Evolutionary conservation across 30 jellyfish, hydroid and myxozoan genomes (phyloP), one percentile per base, ranked within the genome.

Genomic region (Phacellophora camtschatica): DNA sequence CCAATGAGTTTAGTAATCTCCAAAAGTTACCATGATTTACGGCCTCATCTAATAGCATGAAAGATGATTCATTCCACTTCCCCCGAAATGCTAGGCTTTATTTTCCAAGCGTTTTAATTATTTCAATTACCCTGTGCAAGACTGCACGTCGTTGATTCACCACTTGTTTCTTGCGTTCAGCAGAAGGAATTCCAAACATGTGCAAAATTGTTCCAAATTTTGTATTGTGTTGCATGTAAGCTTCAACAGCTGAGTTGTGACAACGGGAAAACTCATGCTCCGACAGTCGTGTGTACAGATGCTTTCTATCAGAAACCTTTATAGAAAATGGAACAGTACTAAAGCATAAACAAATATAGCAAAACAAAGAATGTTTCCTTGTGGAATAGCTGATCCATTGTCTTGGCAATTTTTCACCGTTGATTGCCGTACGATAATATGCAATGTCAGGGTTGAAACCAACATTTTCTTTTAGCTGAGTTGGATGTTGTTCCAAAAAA

Each of bases 41-140:
- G 24, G 41, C 62, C 24, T 71, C 57, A 0, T 27, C 77, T 3
- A 50, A 45, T 63, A 73, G 33, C 23, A 68, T 24, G 57, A 15
- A 73, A 33, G 34, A 33, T 29, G 78, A 41, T 35, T 73, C 78
- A 37, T 73, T 73, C 49, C 63, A 12, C 48, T 55, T 73, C 29
- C 86, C 86, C 20, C 64, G 74, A 28, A 73, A 73, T n/a, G 86
- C 86, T 10, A 51, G 77, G 4, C 77, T 77, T 54, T 73, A 77
- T 27, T 32, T 16, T 11, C 86, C 86, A 30, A 73, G 25, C 53
- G 59, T 23, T 53, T 54, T 54, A 29, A 73, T 73, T 7, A 45
- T 28, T 27, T 51, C 86, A 31, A 73, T 73, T 6, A 73, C 61
- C 28, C 77, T 29, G 32, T 16, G 30, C 19, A 73, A 45, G 19